phyloP scores from a whole-genome alignment of 2,113 vertebrate genomes.

The Hassar affinis region DNA sequence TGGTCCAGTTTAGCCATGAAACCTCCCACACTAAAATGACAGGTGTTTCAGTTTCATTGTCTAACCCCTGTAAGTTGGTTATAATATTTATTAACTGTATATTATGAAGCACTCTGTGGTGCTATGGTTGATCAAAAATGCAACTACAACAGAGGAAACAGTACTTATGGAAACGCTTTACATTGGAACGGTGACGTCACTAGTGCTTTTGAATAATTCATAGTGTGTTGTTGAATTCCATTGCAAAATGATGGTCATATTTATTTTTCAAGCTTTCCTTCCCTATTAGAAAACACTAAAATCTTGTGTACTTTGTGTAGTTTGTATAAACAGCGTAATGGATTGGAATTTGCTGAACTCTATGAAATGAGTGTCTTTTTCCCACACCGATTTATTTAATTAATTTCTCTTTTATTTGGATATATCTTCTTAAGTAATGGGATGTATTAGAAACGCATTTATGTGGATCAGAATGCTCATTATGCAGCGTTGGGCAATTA shows the following conservation, averaged over 20 bases:
- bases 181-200: background rate
- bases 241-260: background rate
- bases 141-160: background rate
- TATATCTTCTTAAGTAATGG: background rate
- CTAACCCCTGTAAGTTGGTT: too few relatives aligned
- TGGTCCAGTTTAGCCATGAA: too few relatives aligned
- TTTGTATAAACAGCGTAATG: background rate
- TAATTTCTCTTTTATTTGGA: background rate
- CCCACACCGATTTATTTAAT: background rate
- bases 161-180: background rate
- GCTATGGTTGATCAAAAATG: background rate
- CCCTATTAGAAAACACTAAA: background rate
- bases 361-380: background rate
- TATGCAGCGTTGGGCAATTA: background rate
- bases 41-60: too few relatives aligned
- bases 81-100: too few relatives aligned
- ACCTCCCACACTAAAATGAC: too few relatives aligned
- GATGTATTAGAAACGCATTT: background rate
- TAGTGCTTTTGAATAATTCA: background rate
- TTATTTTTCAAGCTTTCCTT: background rate
- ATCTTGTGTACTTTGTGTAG: background rate
- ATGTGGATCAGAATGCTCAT: background rate
- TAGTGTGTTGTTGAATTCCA: background rate
- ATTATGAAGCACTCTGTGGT: background rate
- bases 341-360: background rate